Evolutionary conservation across 2,113 vertebrate species (phyloP), one percentile per base, ranked within the genome.

Genomic region (Poecile atricapillus): DNA sequence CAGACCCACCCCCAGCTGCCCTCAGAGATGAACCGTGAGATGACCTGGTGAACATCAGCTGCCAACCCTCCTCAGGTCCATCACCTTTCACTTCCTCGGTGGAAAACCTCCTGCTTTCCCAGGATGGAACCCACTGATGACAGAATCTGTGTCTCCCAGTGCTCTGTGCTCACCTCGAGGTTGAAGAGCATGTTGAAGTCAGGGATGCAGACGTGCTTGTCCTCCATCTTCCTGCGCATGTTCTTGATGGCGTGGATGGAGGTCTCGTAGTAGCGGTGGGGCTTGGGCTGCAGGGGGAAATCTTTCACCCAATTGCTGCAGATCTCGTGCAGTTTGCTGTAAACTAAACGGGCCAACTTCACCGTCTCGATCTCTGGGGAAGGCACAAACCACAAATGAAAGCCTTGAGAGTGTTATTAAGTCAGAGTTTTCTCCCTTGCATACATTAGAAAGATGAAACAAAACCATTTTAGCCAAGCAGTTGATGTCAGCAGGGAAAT

Each of bases 201-300:
- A 0, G 99, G 99, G 95, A 99, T 99, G 98, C 99, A 99, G 94
- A 99, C 98, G 15, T 99, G 99, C 77, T 99, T 99, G 98, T 99
- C 99, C 95, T 99, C 99, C 99, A 99, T 99, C 97, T 99, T 99
- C 95, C 99, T 98, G 67, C 99, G 98, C 99, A 99, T 99, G 96
- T 99, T 99, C 98, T 99, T 99, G 98, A 99, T 99, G 97, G 99
- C 99, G 11, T 99, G 99, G 96, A 99, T 99, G 91, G 99, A 99
- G 0, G 99, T 99, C 93, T 99, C 99, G 41, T 99, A 99, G 97
- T 99, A 99, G 18, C 99, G 98, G 96, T 98, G 98, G 14, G 98
- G 98, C 39, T 99, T 99, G 16, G 98, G 98, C 80, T 97, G 99
- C 82, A 98, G 98, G 3, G 99, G 99, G 84, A 99, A 98, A 53